phyloP scores from a whole-genome alignment of 2,113 vertebrate species.

The Capreolus pygargus region DNA sequence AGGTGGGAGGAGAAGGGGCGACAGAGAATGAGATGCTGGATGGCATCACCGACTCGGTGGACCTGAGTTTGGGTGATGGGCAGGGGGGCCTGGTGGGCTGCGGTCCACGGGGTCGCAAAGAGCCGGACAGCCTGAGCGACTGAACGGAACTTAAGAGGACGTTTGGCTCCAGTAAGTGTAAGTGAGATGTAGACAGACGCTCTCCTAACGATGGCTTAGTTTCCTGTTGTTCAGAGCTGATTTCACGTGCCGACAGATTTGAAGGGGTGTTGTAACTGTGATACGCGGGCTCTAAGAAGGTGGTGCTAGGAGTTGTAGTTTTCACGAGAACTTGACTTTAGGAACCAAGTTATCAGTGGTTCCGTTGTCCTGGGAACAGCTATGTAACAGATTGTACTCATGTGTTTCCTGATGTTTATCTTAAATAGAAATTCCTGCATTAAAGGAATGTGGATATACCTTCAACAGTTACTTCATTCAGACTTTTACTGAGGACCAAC shows the following conservation, averaged over 20 bases:
- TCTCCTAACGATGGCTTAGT: not conserved
- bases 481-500: not conserved
- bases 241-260: not conserved
- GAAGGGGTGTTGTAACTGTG: not conserved
- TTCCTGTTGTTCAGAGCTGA: not conserved
- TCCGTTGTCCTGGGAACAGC: not conserved
- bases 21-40: no score
- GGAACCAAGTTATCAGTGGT: not conserved
- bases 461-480: not conserved
- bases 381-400: not conserved
- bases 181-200: not conserved
- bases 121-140: accelerated
- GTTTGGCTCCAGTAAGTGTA: not conserved
- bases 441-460: not conserved
- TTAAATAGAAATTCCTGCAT: not conserved
- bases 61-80: no score
- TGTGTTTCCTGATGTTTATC: not conserved
- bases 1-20: accelerated
- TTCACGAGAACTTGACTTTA: not conserved
- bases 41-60: no score
- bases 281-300: not conserved
- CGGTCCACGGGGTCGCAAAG: no score
- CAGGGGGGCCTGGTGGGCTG: no score
- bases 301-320: not conserved
- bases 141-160: not conserved